Conservation (phyloP, 2,888 invertebrate species). For the Rapana venosa region DNA sequence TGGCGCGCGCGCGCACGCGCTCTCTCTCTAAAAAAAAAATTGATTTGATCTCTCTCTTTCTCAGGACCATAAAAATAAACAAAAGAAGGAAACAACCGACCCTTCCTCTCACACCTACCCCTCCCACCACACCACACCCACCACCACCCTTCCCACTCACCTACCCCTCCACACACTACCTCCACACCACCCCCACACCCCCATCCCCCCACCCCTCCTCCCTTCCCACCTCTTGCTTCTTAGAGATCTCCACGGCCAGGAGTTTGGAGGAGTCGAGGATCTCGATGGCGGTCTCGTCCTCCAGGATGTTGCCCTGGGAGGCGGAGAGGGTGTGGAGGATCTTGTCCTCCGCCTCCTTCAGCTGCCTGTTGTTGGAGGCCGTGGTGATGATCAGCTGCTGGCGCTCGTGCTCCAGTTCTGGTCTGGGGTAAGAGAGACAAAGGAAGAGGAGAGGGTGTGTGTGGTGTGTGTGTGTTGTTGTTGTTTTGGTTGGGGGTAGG, state of each 20-base stretch:
- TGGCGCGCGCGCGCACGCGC: too few relatives aligned
- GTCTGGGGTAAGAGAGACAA: constrained; percentile 76
- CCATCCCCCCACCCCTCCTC: not conserved
- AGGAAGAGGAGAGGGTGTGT: not conserved
- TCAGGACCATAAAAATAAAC: too few relatives aligned
- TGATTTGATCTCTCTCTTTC: too few relatives aligned
- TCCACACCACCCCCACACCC: too few relatives aligned
- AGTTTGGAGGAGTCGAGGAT: constrained; percentile 92
- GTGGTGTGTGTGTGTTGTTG: not conserved
- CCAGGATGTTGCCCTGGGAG: constrained; percentile 90
- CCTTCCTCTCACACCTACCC: too few relatives aligned
- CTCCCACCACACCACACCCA: too few relatives aligned
- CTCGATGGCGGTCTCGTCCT: constrained; percentile 92
- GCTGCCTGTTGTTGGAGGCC: constrained; percentile 88
- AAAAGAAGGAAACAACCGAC: too few relatives aligned
- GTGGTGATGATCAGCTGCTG: constrained; percentile 88
- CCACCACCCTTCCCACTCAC: too few relatives aligned
- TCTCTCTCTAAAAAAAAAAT: too few relatives aligned
- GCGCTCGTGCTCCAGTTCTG: constrained; percentile 89
- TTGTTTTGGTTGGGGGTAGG: not conserved
- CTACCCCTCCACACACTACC: too few relatives aligned
- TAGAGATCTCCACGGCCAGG: constrained; percentile 89
- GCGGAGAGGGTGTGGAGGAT: constrained; percentile 90
- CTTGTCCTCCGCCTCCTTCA: constrained; percentile 92
- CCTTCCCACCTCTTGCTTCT: constrained; percentile 86